Evolutionary conservation across 1,140 invertebrate genomes (phyloP).

Genomic region (Meloidogyne exigua): DNA sequence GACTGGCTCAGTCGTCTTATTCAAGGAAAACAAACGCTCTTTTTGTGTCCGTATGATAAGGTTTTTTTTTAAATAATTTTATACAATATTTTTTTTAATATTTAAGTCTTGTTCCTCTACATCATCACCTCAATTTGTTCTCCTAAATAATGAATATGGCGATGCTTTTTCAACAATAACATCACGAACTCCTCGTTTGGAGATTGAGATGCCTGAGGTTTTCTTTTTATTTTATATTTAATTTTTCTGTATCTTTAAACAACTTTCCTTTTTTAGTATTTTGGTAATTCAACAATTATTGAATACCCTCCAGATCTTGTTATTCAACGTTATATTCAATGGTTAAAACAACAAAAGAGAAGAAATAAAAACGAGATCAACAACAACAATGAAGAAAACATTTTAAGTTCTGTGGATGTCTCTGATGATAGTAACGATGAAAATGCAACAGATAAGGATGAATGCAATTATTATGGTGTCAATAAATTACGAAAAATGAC

Average conservation of each 20-base stretch:
- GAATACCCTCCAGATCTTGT: constrained; percentile 49
- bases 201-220: constrained; percentile 34
- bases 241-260: neutral
- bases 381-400: neutral
- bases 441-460: neutral
- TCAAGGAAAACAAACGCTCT: constrained; percentile 79
- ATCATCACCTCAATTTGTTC: constrained; percentile 3
- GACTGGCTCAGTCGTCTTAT: constrained; percentile 85
- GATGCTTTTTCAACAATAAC: constrained; percentile 11
- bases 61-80: neutral
- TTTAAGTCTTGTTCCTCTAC: neutral
- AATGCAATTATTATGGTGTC: neutral
- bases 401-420: neutral
- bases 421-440: neutral
- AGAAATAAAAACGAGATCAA: neutral
- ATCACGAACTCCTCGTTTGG: constrained; percentile 28
- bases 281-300: constrained; percentile 12
- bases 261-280: constrained; percentile 4
- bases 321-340: constrained; percentile 68
- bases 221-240: neutral
- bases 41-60: constrained; percentile 68
- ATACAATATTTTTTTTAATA: neutral
- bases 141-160: neutral
- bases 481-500: constrained; percentile 8
- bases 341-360: constrained; percentile 44